Conservation (phyloP, 1,140 invertebrate species). For the Pogonomyrmex barbatus region DNA sequence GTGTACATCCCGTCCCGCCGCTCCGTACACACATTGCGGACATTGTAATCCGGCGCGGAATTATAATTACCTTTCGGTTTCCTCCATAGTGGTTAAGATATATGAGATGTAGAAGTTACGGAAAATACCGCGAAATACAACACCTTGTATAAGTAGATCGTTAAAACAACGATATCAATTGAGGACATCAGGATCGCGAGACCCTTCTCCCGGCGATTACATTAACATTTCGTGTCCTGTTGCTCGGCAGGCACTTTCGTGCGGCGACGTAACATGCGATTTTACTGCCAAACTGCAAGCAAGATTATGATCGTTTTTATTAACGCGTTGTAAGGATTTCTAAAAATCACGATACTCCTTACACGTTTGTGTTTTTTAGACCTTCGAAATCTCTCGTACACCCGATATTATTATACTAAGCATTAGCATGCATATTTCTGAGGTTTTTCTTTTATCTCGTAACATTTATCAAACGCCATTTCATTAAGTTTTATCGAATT, state of each 20-base stretch:
- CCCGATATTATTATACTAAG: neutral
- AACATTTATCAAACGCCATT: constrained; percentile 42
- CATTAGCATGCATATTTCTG: neutral
- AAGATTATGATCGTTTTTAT: constrained; percentile 73
- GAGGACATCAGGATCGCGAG: constrained; percentile 78
- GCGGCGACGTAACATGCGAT: constrained; percentile 76
- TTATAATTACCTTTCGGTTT: constrained; percentile 51
- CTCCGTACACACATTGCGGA: constrained; percentile 14
- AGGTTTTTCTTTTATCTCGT: neutral
- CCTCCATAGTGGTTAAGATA: constrained; percentile 18
- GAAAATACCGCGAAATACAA: constrained; percentile 44
- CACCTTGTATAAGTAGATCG: constrained; percentile 73
- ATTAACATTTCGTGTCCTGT: constrained; percentile 77
- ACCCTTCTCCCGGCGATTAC: constrained; percentile 82
- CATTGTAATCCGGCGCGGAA: constrained; percentile 39
- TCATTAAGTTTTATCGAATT: constrained; percentile 11
- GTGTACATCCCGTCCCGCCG: too few relatives aligned
- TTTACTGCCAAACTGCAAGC: constrained; percentile 77
- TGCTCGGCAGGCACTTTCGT: constrained; percentile 65
- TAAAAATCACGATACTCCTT: neutral
- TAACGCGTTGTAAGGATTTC: constrained; percentile 69
- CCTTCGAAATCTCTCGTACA: too few relatives aligned
- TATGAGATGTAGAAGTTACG: constrained; percentile 40
- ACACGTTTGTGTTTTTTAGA: too few relatives aligned
- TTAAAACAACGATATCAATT: constrained; percentile 81